Base-by-base conservation (phyloP, 2,888 invertebrate genomes). In the Drosophila mayaguana region DNA sequence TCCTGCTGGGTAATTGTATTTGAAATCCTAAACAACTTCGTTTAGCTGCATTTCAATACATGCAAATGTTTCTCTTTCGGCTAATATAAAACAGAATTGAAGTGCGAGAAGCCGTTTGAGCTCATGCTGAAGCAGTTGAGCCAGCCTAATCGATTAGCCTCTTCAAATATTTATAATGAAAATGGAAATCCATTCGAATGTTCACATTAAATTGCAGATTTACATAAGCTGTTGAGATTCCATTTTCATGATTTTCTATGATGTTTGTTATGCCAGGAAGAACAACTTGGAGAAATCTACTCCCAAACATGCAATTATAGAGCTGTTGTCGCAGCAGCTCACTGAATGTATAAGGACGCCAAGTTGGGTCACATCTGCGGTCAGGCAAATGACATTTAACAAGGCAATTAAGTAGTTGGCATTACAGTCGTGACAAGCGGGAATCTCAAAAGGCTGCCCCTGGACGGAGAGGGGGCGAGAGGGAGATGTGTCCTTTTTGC, bases 301-400 rank as follows among this genome's bases (percentile, higher is more conserved):
- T 65, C 28, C 36, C 51, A 28, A 63, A 56, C 57, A 63, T 68
- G 16, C 55, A 67, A 51, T 66, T 66, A 61, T 55, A 1, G 32
- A 54, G 59, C 11, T 53, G 34, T 51, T 51, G 51, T 38, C n/a
- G 38, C 16, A 16, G 53, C 36, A 22, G 25, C 38, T 36, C 40
- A 50, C 38, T 25, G 40, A 54, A 72, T 59, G 46, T 53, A 28
- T 54, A 72, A 70, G 56, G 66, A 62, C 50, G 57, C 16, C 68
- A 64, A 70, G 65, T 63, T 64, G 75, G 51, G 51, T 53, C 65
- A 59, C 59, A 73, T 59, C 65, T 75, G 65, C 22, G 66, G 68
- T 48, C 60, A 53, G 61, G 50, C 65, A 70, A 78, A 74, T 81
- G 76, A 69, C 76, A 75, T 75, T 80, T 81, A 78, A 78, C 73